Base-by-base conservation (phyloP, 2,888 invertebrate genomes). In the Saturnia japonica region DNA sequence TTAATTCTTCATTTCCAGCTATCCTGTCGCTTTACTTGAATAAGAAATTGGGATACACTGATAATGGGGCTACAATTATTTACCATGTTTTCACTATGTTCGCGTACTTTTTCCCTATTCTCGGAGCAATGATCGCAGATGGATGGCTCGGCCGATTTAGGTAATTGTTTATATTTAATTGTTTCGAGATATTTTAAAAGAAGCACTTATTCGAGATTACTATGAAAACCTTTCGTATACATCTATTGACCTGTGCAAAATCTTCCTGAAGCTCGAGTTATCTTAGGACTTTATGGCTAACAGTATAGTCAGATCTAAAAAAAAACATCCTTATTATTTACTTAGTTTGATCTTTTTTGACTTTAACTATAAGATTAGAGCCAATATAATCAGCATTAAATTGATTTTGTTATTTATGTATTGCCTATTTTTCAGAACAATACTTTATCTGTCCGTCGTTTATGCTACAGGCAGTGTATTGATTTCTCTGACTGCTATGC, bases 61-160 rank as follows among this genome's bases (percentile, higher is more conserved):
- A 97, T 80, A 95, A 97, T 77, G 95, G 95, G 0, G 96, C 99
- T 0, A 99, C 98, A 0, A 95, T 98, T 70, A 95, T 98, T 72
- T 99, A 97, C 90, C 99, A 99, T 88, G 91, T 95, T 4, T 99
- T 99, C 89, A 96, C 96, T 0, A 97, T 97, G 96, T 94, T 99
- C 79, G 97, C 97, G 14, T 99, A 97, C 93, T 96, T 98, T 89
- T 97, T 97, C 76, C 98, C 99, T 0, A 78, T 99, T 2, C 81
- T 98, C 45, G 99, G 99, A 2, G 99, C 99, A 42, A 97, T 99
- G 83, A 90, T 99, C 57, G 98, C 99, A 0, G 99, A 99, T 89
- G 97, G 98, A 72, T 96, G 96, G 93, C 94, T 99, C 66, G 99
- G 99, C 69, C 97, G 98, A 92, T 99, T 97, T 91, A 96, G 94